Conservation (phyloP, 92 coral and sea anemone species). For the Siderastrea siderea region DNA sequence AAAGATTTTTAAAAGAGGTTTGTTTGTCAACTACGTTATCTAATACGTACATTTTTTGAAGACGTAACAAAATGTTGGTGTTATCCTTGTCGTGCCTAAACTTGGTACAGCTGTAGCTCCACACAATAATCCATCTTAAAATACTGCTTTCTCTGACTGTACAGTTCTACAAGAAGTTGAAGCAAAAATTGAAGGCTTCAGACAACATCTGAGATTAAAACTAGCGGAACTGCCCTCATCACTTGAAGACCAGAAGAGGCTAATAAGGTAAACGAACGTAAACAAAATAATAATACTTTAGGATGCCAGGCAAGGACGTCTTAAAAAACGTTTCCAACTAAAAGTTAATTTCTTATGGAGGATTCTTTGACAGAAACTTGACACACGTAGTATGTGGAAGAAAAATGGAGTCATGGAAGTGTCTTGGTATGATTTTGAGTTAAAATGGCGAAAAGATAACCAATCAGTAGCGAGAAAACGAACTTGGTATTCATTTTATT, state of each 20-base stretch:
- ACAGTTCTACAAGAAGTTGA: slow-evolving; percentile 97
- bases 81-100: neutral
- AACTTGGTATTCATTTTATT: neutral
- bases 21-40: neutral
- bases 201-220: slow-evolving; percentile 86
- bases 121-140: neutral
- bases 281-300: neutral
- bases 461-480: neutral
- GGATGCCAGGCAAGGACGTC: too few relatives aligned
- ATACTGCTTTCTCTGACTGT: neutral
- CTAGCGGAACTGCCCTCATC: slow-evolving; percentile 95
- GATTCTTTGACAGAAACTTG: too few relatives aligned
- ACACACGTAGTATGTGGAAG: too few relatives aligned
- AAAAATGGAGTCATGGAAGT: too few relatives aligned
- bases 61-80: neutral
- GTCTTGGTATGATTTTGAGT: too few relatives aligned
- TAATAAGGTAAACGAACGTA: slow-evolving; percentile 80
- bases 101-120: neutral
- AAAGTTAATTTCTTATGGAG: too few relatives aligned
- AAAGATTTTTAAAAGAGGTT: slow-evolving; percentile 94
- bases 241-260: slow-evolving; percentile 91
- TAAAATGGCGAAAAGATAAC: too few relatives aligned
- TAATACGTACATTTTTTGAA: neutral
- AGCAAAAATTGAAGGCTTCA: slow-evolving; percentile 92
- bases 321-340: too few relatives aligned